Conservation (phyloP, 2,797 vertebrate genomes). For the Sebastes kiyomatsui region DNA sequence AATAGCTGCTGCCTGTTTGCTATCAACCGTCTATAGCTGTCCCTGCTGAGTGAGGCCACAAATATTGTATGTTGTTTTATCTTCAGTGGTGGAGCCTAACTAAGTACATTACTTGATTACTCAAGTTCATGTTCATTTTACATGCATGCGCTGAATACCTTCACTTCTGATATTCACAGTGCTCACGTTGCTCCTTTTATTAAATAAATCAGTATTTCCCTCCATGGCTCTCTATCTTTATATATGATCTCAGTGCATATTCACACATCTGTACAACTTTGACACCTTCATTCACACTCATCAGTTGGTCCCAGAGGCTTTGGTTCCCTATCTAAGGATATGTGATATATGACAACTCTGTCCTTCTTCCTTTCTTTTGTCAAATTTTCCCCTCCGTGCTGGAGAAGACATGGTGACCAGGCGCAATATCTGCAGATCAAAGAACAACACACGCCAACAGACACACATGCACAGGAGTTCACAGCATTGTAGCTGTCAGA, state of each 20-base stretch:
- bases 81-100: background rate
- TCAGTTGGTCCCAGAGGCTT: constrained; percentile 7
- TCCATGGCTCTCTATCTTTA: background rate
- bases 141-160: background rate
- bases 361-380: constrained; percentile 20
- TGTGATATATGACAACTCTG: constrained; percentile 6
- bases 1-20: constrained; percentile 2
- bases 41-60: background rate
- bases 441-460: background rate
- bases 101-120: background rate
- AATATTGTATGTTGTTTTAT: background rate
- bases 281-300: constrained; percentile 27
- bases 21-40: background rate
- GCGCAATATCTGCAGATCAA: constrained; percentile 31
- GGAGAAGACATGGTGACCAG: constrained; percentile 4
- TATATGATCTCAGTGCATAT: constrained; percentile 2
- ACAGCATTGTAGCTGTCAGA: constrained; percentile 14
- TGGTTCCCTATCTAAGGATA: background rate
- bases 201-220: background rate
- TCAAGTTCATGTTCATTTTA: background rate
- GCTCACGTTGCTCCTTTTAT: background rate
- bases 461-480: background rate
- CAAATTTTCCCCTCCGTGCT: background rate
- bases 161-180: background rate
- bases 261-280: constrained; percentile 22